Base-by-base conservation (phyloP, 2,797 vertebrate species). In the Pangasius krempfi region DNA sequence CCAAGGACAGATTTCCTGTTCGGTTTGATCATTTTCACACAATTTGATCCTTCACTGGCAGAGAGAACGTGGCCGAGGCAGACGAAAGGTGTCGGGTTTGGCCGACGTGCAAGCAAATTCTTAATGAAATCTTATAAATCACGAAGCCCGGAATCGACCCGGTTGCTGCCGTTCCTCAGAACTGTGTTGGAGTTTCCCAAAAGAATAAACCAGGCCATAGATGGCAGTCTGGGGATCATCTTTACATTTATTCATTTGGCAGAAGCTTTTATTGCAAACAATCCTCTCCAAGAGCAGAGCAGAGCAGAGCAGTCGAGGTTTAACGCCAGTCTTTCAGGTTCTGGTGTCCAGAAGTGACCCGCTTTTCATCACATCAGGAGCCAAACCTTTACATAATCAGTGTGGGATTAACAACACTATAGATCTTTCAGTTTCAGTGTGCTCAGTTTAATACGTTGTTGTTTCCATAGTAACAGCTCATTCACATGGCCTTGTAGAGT, bases 61-160 rank as follows among this genome's bases (percentile, higher is more conserved):
- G 27, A 30, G n/a, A 27, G 44, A 52, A 7, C 22, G 40, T 2
- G 40, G 72, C 47, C 8, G 13, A 8, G n/a, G n/a, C 50, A 7
- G n/a, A 33, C 9, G n/a, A 18, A 33, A 79, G 76, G 50, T 79
- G 76, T 22, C 4, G 76, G 76, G 20, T 79, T 56, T 56, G 76
- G 16, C 50, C 1, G 3, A 30, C 1, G 16, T 44, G 20, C 1
- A 0, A 25, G n/a, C 7, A 20, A 33, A 80, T 22, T 33, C 20
- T 33, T 91, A 85, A 89, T 82, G 79, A 86, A 92, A 54, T 60
- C 62, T 66, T 44, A 85, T 87, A 90, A 91, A 90, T 89, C 87
- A 90, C 33, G 86, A 88, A 52, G 76, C 52, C 44, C 73, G 50
- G 73, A 76, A 33, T 56, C 4, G 50, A 54, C 78, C 27, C 8